Conservation (phyloP, 1,140 invertebrate species). For the Andricus grossulariae region DNA sequence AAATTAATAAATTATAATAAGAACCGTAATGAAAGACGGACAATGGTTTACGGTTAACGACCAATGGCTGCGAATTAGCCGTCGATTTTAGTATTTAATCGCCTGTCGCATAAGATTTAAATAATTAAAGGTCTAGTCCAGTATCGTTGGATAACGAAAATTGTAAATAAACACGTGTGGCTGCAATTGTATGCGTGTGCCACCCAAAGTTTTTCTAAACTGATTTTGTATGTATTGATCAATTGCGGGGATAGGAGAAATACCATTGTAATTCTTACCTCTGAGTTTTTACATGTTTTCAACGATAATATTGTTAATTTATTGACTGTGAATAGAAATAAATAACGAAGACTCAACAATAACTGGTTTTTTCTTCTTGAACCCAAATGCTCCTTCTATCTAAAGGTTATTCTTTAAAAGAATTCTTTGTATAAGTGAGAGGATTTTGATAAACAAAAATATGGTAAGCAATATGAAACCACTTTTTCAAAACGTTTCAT, state of each 20-base stretch:
- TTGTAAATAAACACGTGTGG: slow-evolving; percentile 50
- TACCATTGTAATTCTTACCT: slow-evolving; percentile 60
- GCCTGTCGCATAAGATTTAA: slow-evolving; percentile 45
- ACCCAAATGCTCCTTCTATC: not conserved
- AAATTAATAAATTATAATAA: slow-evolving; percentile 44
- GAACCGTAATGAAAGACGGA: slow-evolving; percentile 27
- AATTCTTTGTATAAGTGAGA: not conserved
- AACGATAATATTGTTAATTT: slow-evolving; percentile 72
- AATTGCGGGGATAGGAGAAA: slow-evolving; percentile 63
- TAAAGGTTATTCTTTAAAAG: not conserved
- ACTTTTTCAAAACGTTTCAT: not conserved
- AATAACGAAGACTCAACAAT: slow-evolving; percentile 46
- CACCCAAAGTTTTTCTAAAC: slow-evolving; percentile 63
- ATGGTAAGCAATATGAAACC: too few relatives aligned
- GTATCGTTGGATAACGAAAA: slow-evolving; percentile 46
- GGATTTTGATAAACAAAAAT: too few relatives aligned
- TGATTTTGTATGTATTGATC: slow-evolving; percentile 73
- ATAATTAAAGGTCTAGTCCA: slow-evolving; percentile 57
- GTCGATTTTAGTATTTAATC: slow-evolving; percentile 33
- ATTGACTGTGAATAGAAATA: slow-evolving; percentile 75
- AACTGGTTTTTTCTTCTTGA: not conserved
- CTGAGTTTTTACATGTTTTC: slow-evolving; percentile 64
- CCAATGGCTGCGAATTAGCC: slow-evolving; percentile 12
- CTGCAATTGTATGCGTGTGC: slow-evolving; percentile 36
- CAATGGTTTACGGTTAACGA: not conserved